Evolutionary conservation across 2,888 invertebrate species (phyloP).

Genomic region (Tetragnatha montana): DNA sequence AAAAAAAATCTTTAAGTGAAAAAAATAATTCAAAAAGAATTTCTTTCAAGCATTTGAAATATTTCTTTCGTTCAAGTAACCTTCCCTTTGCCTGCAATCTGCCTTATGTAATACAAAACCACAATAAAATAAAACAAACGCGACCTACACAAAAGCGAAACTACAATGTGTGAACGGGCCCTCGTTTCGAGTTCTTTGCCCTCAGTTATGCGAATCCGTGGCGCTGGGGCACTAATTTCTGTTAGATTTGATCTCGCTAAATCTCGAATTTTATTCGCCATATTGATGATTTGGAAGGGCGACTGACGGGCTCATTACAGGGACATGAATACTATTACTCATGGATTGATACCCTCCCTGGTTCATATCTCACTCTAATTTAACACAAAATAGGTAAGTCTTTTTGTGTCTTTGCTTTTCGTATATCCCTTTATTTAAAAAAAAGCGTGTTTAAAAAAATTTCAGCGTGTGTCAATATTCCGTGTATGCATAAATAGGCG

Average conservation of each 20-base stretch:
- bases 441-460: slow-evolving; percentile 24
- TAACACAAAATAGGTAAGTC: not conserved
- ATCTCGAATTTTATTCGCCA: slow-evolving; percentile 72
- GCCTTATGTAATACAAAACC: not conserved
- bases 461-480: slow-evolving; percentile 49
- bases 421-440: not conserved
- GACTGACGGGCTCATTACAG: slow-evolving; percentile 69
- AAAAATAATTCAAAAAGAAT: too few relatives aligned
- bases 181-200: slow-evolving; percentile 67
- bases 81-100: not conserved
- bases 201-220: slow-evolving; percentile 71
- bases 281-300: slow-evolving; percentile 72
- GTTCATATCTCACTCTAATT: not conserved
- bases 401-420: not conserved
- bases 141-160: not conserved
- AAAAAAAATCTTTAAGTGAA: too few relatives aligned
- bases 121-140: slow-evolving; percentile 1
- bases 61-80: too few relatives aligned
- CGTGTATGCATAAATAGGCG: slow-evolving; percentile 68
- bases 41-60: too few relatives aligned
- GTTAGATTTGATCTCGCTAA: slow-evolving; percentile 71
- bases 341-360: not conserved
- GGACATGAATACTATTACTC: slow-evolving; percentile 58
- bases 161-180: slow-evolving; percentile 51
- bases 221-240: slow-evolving; percentile 71